phyloP scores from a whole-genome alignment of 2,888 invertebrate species.

The Germaria angustata region DNA sequence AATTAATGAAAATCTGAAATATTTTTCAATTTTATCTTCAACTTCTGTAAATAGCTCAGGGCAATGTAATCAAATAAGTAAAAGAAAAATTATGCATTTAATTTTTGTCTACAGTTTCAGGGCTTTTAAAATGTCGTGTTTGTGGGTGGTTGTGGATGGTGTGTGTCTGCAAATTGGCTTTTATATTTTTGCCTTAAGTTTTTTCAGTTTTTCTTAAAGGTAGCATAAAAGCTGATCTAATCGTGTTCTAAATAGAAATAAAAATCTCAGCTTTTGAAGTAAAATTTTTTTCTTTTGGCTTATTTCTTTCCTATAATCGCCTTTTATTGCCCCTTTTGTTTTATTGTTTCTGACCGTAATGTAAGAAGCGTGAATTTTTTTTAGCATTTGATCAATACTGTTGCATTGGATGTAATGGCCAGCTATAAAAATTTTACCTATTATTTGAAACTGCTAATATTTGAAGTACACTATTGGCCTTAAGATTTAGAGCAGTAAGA shows the following conservation, averaged over 20 bases:
- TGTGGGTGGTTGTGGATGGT: constrained; percentile 53
- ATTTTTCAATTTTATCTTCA: constrained; percentile 6
- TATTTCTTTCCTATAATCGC: not conserved
- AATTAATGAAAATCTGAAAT: constrained; percentile 48
- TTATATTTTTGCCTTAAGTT: no score
- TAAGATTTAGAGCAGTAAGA: constrained; percentile 47
- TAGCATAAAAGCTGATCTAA: constrained; percentile 30
- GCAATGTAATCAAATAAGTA: not conserved
- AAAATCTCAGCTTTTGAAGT: constrained; percentile 39
- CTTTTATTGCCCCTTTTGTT: constrained; percentile 9
- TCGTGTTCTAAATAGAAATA: constrained; percentile 57
- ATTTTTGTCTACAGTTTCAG: constrained; percentile 21
- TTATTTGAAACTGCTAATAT: constrained; percentile 37
- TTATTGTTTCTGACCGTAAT: constrained; percentile 34
- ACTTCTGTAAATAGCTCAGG: not conserved
- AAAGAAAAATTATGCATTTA: not conserved
- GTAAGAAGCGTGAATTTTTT: constrained; percentile 56
- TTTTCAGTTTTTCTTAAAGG: not conserved
- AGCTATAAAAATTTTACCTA: constrained; percentile 5
- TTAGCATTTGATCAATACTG: constrained; percentile 11
- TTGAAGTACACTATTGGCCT: constrained; percentile 24
- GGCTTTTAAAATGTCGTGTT: constrained; percentile 59
- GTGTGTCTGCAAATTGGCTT: not conserved
- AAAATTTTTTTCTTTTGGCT: not conserved
- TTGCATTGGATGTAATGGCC: constrained; percentile 18